Conservation (phyloP, 2,888 invertebrate species). For the Apamea anceps region DNA sequence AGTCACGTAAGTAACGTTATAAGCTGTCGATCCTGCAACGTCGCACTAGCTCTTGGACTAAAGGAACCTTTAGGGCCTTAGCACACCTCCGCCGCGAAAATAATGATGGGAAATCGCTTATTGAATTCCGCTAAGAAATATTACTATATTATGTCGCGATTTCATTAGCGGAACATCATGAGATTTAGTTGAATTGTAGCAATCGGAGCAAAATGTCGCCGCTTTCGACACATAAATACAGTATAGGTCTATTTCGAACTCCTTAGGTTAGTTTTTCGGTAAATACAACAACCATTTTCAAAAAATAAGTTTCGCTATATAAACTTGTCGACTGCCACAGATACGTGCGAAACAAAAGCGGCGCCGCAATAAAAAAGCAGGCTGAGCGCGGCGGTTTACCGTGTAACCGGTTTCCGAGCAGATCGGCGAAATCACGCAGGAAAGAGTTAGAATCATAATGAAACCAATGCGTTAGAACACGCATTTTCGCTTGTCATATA, state of each 20-base stretch:
- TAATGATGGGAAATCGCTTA: no score
- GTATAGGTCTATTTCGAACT: no score
- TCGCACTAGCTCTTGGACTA: conserved; percentile 27
- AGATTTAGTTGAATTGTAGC: no score
- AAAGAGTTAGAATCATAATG: not conserved
- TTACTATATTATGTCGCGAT: no score
- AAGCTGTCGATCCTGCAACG: conserved; percentile 77
- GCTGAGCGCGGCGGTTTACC: not conserved
- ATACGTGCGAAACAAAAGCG: not conserved
- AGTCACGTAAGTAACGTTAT: conserved; percentile 80
- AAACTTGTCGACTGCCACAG: not conserved
- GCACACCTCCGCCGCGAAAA: not conserved
- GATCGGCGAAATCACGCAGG: not conserved
- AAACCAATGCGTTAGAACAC: no score
- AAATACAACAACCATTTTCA: no score
- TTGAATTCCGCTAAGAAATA: no score
- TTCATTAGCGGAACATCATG: no score
- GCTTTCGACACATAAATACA: no score
- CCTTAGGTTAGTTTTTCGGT: no score
- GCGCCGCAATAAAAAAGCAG: not conserved
- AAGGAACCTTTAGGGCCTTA: not conserved
- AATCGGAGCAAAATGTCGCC: no score
- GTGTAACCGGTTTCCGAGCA: not conserved
- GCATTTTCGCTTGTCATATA: no score
- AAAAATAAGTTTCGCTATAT: not conserved